These are phyloP conservation scores for Pinctada fucata DNA, from an alignment of 2,888 invertebrate genomes.

Conservation along the genomic window DNA sequence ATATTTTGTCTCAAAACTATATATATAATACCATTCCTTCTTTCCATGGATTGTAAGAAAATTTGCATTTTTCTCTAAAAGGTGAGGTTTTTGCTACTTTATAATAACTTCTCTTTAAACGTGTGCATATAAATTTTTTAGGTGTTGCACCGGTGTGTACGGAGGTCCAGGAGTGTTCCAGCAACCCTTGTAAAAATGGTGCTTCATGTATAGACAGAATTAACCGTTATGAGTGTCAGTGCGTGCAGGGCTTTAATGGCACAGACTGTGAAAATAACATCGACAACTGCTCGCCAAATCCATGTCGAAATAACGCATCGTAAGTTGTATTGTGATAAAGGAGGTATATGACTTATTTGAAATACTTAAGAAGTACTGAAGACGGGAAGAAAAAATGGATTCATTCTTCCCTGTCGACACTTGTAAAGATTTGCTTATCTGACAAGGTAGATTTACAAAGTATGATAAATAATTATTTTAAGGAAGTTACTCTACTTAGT, in stretches of 20 bases:
- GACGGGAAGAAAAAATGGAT: too few species aligned
- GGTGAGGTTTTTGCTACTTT: too few species aligned
- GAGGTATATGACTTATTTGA: too few species aligned
- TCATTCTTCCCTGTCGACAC: neutral
- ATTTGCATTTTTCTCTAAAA: too few species aligned
- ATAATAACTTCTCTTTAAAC: too few species aligned
- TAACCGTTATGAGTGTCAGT: constrained; percentile 84
- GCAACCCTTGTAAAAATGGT: constrained; percentile 46
- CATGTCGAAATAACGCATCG: constrained; percentile 56
- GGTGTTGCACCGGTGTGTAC: constrained; percentile 46
- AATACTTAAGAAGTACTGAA: too few species aligned
- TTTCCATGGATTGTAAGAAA: too few species aligned
- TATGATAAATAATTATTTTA: too few species aligned
- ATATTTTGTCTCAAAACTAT: too few species aligned
- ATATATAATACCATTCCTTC: too few species aligned
- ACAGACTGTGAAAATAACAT: constrained; percentile 82
- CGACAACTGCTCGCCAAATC: constrained; percentile 53
- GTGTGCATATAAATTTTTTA: constrained; percentile 20
- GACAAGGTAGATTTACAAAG: too few species aligned
- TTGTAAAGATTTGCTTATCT: neutral
- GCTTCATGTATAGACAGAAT: constrained; percentile 42
- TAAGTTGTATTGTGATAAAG: constrained; percentile 12
- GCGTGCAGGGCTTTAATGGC: constrained; percentile 89
- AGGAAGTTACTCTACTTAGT: too few species aligned
- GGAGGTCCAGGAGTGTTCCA: constrained; percentile 54